Base-by-base conservation (phyloP, 2,888 invertebrate genomes). In the Hetaerina titia region DNA sequence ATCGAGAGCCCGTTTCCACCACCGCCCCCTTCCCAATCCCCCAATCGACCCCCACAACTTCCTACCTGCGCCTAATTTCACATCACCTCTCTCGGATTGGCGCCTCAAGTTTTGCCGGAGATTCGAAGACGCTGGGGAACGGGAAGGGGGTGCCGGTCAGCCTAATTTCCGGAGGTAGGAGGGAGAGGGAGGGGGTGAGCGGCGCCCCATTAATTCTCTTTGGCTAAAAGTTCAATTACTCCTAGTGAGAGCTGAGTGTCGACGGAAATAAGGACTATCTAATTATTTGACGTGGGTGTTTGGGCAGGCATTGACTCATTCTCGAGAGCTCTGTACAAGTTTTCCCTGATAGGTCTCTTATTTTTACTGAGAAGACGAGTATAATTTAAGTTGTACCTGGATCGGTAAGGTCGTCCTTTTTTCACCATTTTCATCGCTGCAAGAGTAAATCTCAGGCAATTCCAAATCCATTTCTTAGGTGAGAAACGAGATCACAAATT, bases 61-160 rank as follows among this genome's bases (percentile, higher is more conserved):
- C 64, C 92, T 74, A 92, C 92, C 92, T 74, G 69, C 64, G 56
- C 45, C 64, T 92, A 92, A 92, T 92, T 92, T 92, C 64, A 31
- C 69, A 92, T 74, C 81, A 81, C 31, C 31, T 81, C 69, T 60
- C 89, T 45, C 90, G 64, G 64, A 90, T 90, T 69, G 92, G 92
- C 92, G 92, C 92, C 92, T 74, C 45, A 31, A 69, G 69, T 56
- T 31, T 90, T 90, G 25, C 81, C 31, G 4, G 13, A 11, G 81
- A 13, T 31, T 1, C 25, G 25, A 31, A 9, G 31, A 81, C 15
- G 13, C 81, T 19, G 6, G 81, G 8, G 81, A 4, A 25, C 13
- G 31, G 25, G 31, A 25, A 69, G 31, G 31, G 0, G 31, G 81
- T 31, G 81, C 81, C 81, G 81, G 81, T 81, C 81, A 81, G 81